Conservation (phyloP, 2,888 invertebrate species). For the Cheilosia vernalis region DNA sequence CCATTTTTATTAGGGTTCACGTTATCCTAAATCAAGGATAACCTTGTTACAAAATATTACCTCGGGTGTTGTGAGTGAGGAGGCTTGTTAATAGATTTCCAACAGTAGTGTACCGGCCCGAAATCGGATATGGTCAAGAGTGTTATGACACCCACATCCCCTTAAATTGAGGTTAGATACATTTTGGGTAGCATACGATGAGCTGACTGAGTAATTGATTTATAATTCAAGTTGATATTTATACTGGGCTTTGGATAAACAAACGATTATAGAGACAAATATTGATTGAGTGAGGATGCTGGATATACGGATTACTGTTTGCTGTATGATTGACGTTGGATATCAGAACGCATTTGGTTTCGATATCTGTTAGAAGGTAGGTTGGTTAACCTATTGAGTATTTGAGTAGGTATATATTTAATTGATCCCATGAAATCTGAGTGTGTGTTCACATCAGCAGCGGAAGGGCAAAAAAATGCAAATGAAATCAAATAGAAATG, state of each 20-base stretch:
- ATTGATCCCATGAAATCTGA: no score
- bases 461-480: no score
- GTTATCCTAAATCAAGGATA: slow-evolving; percentile 20
- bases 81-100: no score
- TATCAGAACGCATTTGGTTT: background rate
- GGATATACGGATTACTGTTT: background rate
- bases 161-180: background rate
- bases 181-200: background rate
- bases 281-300: background rate
- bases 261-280: slow-evolving; percentile 19
- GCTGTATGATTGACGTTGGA: background rate
- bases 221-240: slow-evolving; percentile 40
- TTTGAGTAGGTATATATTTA: no score
- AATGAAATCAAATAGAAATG: no score
- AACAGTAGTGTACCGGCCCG: no score
- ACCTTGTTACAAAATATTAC: background rate
- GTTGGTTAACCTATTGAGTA: no score
- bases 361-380: background rate
- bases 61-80: background rate
- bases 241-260: background rate
- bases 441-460: no score
- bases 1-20: slow-evolving; percentile 16
- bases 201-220: slow-evolving; percentile 11
- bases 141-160: background rate
- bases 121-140: slow-evolving; percentile 2